Base-by-base conservation (phyloP, 1,140 invertebrate genomes). In the Lucilia cuprina region DNA sequence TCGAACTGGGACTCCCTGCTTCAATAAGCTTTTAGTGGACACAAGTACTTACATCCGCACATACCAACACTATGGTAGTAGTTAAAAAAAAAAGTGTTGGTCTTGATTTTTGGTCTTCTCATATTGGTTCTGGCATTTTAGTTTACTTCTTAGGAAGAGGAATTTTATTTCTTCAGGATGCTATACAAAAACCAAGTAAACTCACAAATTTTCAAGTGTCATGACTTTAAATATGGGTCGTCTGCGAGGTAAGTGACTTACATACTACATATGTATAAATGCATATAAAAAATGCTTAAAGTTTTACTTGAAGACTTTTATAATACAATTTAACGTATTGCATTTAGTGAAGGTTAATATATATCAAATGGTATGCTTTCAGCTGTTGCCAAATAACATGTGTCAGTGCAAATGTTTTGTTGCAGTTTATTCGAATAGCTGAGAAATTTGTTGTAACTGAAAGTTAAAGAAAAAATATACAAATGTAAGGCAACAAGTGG, bases 261-360 rank as follows among this genome's bases (percentile, higher is more conserved):
- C 50, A 17, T 55, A 41, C 41, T n/a, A 41, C 35, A 2, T 5
- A 41, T 41, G 41, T 30, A 30, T n/a, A n/a, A n/a, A n/a, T 30
- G 25, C 5, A 14, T 49, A 49, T 12, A 49, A 49, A 49, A 55
- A 55, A 55, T 55, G 50, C 2, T n/a, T n/a, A 13, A n/a, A 55
- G 50, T 55, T 55, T n/a, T 55, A n/a, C 5, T 12, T 55, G 50
- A 55, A 12, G 13, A 12, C 50, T 55, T 30, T 30, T 55, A 55
- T 12, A 55, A 41, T 41, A 41, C 41, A 41, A 10, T 10, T 8
- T 41, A 77, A 77, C 74, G 74, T 77, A 77, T 77, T 77, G 30
- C 74, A 41, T 77, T 77, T 77, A 77, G 74, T 77, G 74, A 77
- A 77, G 74, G 74, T 77, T 77, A 77, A 77, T 77, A 77, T 77